These are phyloP conservation scores for Chamaetylas fuelleborni DNA, from an alignment of 2,113 vertebrate genomes.

Conservation along the genomic window DNA sequence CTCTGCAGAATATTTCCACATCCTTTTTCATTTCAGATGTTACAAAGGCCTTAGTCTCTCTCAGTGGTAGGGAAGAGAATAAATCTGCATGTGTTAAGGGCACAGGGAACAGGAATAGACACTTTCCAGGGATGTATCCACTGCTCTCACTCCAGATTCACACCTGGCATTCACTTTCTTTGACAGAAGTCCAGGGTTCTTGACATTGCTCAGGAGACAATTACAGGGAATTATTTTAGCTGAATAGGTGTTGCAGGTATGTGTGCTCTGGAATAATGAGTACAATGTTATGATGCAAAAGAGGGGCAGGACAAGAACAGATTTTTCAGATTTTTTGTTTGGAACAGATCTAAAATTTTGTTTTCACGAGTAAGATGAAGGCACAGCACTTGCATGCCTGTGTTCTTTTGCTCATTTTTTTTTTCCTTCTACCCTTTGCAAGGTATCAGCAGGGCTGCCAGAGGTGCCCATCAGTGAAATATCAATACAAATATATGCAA, in stretches of 20 bases:
- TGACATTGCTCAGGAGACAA: not conserved
- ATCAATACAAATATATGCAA: not conserved
- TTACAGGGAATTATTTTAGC: not conserved
- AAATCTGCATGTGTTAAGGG: not conserved
- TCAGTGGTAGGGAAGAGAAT: not conserved
- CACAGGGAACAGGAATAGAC: fast-evolving
- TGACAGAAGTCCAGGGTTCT: not conserved
- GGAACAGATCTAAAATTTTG: not conserved
- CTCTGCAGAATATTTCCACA: not conserved
- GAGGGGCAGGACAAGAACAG: not conserved
- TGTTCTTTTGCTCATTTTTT: not conserved
- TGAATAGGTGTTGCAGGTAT: not conserved
- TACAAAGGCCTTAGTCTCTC: not conserved
- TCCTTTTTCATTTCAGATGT: not conserved
- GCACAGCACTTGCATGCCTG: not conserved
- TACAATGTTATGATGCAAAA: not conserved
- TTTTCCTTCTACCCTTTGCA: not conserved
- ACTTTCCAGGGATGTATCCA: not conserved
- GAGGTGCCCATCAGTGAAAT: not conserved
- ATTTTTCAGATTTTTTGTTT: not conserved
- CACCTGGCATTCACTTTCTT: not conserved
- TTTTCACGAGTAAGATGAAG: not conserved
- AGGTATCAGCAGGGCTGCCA: not conserved
- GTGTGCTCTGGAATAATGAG: not conserved
- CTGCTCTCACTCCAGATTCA: not conserved